Evolutionary conservation across 2,113 vertebrate species (phyloP).

Genomic region (Craseonycteris thonglongyai): DNA sequence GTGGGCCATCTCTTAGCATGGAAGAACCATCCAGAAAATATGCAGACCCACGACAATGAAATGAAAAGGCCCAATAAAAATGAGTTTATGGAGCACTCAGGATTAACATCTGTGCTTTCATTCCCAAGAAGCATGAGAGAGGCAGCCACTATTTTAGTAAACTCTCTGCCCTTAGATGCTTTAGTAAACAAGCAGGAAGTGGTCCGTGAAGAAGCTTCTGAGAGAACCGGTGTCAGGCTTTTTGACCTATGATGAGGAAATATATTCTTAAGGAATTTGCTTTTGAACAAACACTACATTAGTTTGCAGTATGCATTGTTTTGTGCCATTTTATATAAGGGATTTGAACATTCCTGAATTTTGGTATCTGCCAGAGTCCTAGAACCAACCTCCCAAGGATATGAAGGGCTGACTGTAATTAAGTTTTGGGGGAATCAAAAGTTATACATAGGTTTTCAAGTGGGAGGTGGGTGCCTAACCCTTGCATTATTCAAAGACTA

Average conservation of each 20-base stretch:
- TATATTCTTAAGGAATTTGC: neutral
- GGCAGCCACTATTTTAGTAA: neutral
- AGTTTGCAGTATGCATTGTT: neutral
- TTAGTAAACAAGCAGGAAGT: neutral
- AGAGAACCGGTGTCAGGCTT: neutral
- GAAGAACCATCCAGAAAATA: neutral
- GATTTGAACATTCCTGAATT: neutral
- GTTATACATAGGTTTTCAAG: neutral
- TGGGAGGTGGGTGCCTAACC: neutral
- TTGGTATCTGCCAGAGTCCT: neutral
- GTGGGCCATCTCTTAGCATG: neutral
- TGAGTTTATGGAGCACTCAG: neutral
- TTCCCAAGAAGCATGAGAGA: neutral
- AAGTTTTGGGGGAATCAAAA: neutral
- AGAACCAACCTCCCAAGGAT: neutral
- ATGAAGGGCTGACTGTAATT: neutral
- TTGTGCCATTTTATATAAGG: too few species aligned
- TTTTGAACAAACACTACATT: neutral
- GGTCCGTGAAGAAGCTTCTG: neutral
- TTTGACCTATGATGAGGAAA: neutral
- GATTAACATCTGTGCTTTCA: neutral
- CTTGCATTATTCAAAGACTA: neutral
- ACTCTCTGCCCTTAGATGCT: neutral
- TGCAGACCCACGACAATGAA: neutral
- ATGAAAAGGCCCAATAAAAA: neutral